Evolutionary conservation across 92 coral and sea anemone species (phyloP).

Genomic region (Porites cylindrica): DNA sequence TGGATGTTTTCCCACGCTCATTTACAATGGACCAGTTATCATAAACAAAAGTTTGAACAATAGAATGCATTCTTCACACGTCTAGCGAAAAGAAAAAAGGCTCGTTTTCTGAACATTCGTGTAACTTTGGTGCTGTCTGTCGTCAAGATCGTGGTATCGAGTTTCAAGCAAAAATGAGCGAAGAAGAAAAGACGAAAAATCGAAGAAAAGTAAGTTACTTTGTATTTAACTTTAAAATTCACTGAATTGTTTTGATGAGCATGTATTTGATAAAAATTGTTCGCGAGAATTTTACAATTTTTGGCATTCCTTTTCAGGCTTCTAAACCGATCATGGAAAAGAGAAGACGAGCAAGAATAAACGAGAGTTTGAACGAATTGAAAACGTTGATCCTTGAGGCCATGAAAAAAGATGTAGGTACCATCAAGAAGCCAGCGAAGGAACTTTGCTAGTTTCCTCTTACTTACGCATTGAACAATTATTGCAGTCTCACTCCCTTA

Average conservation of each 20-base stretch:
- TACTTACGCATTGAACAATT: background rate
- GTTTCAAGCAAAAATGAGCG: constrained; percentile 60
- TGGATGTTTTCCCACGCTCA: constrained; percentile 75
- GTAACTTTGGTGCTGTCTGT: constrained; percentile 22
- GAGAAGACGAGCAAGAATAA: constrained; percentile 79
- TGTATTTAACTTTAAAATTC: background rate
- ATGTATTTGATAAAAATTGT: background rate
- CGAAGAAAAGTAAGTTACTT: constrained; percentile 53
- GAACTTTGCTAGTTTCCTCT: background rate
- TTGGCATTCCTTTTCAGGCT: constrained; percentile 59
- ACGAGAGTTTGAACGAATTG: constrained; percentile 80
- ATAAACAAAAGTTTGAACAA: constrained; percentile 62
- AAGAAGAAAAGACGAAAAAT: constrained; percentile 46
- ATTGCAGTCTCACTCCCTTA: background rate
- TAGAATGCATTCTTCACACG: constrained; percentile 2
- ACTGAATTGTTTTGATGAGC: background rate
- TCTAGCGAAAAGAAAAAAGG: constrained; percentile 3
- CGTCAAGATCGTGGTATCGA: constrained; percentile 1
- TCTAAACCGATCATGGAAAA: constrained; percentile 91
- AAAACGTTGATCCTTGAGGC: constrained; percentile 78
- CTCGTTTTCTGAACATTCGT: background rate
- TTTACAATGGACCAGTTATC: constrained; percentile 54
- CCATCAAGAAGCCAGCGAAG: background rate
- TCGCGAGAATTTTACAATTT: background rate
- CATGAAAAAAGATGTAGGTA: constrained; percentile 82